phyloP scores from a whole-genome alignment of 2,888 invertebrate species.

The Diadegma fenestrale region DNA sequence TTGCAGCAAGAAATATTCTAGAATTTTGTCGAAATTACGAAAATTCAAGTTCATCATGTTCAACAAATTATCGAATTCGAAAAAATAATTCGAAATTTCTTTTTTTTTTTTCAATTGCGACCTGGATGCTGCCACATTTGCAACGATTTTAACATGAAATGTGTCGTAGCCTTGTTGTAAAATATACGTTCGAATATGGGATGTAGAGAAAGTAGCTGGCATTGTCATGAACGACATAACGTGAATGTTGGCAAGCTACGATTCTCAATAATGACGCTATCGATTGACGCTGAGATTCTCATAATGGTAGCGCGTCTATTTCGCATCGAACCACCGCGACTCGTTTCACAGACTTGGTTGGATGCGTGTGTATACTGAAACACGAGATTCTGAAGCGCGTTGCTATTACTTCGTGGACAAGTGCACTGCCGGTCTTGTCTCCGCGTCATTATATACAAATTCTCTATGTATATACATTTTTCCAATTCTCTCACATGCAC shows the following conservation, averaged over 20 bases:
- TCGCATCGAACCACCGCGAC: conserved; percentile 31
- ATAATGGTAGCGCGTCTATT: conserved; percentile 51
- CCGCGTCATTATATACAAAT: conserved; percentile 13
- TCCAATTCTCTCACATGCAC: neutral
- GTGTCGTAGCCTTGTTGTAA: neutral
- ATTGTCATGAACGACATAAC: conserved; percentile 17
- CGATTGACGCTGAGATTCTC: conserved; percentile 71
- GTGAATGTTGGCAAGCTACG: conserved; percentile 64
- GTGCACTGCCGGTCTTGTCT: conserved; percentile 21
- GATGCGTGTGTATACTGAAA: neutral
- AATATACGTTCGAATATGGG: neutral
- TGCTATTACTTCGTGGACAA: conserved; percentile 45
- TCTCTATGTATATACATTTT: neutral
- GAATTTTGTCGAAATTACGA: no score
- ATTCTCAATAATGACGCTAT: conserved; percentile 75
- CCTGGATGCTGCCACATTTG: neutral
- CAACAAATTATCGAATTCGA: no score
- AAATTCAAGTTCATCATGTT: no score
- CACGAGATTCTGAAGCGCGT: conserved; percentile 34
- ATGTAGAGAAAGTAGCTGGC: conserved; percentile 19
- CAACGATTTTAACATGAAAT: neutral
- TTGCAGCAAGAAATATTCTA: no score
- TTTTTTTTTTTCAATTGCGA: neutral
- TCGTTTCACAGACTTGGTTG: neutral
- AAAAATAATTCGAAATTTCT: no score